Evolutionary conservation across 1,140 invertebrate species (phyloP).

Genomic region (Dendroctonus ponderosae): DNA sequence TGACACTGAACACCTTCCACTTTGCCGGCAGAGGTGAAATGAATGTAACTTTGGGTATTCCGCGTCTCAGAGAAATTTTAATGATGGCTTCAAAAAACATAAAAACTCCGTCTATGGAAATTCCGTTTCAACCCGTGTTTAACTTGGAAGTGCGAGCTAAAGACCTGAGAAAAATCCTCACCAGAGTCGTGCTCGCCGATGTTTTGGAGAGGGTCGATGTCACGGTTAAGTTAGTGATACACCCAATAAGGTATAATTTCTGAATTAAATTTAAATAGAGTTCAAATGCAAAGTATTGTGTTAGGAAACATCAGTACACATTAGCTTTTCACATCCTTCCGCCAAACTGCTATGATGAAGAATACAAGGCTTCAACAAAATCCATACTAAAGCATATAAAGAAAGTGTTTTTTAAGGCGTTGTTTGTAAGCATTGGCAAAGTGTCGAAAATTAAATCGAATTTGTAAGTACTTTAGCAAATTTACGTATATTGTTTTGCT

Average conservation of each 20-base stretch:
- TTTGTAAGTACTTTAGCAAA: conserved; percentile 36
- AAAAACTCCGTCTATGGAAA: conserved; percentile 95
- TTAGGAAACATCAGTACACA: conserved; percentile 54
- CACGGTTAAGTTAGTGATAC: conserved; percentile 58
- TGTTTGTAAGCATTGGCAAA: conserved; percentile 57
- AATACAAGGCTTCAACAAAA: conserved; percentile 68
- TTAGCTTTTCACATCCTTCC: conserved; percentile 74
- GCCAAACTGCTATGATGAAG: conserved; percentile 66
- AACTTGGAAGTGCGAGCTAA: conserved; percentile 65
- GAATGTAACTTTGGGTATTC: conserved; percentile 99
- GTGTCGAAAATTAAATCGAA: conserved; percentile 42
- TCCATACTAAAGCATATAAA: conserved; percentile 69
- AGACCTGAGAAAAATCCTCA: conserved; percentile 68
- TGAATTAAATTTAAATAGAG: background rate
- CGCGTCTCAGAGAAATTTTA: conserved; percentile 92
- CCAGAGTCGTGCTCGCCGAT: conserved; percentile 72
- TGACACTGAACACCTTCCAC: conserved; percentile 99
- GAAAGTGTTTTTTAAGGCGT: conserved; percentile 61
- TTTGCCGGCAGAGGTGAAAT: conserved; percentile 99
- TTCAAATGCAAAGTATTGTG: conserved; percentile 18
- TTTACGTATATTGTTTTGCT: too few species aligned
- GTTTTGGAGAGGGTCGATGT: conserved; percentile 76
- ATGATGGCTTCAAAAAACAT: conserved; percentile 92
- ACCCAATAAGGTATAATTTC: conserved; percentile 53
- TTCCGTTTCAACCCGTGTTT: conserved; percentile 68